Percentiles rank a stretch among this genome's conserved stretches.
These are phyloP conservation scores for Pammene aurita DNA, from an alignment of 2,888 invertebrate species.

Conservation along the genomic window DNA sequence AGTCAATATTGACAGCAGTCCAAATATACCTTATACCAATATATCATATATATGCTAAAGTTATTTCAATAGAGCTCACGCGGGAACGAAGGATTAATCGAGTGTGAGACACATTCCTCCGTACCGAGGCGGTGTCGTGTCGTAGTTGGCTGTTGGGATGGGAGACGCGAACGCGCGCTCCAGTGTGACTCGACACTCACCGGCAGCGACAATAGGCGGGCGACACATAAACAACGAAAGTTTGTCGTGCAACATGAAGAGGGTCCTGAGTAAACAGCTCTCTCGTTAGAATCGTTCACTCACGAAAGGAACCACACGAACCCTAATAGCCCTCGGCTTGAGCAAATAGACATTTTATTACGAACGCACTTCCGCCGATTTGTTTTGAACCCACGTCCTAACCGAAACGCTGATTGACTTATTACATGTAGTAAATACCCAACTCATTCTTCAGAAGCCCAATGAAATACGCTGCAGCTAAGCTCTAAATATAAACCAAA, in stretches of 20 bases:
- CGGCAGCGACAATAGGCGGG: conserved; percentile 49
- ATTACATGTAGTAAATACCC: conserved; percentile 1
- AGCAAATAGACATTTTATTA: conserved; percentile 46
- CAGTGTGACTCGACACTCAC: conserved; percentile 10
- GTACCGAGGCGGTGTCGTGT: background rate
- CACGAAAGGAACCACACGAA: conserved; percentile 43
- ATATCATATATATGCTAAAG: background rate
- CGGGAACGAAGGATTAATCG: conserved; percentile 9
- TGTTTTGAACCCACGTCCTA: conserved; percentile 34
- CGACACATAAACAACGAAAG: conserved; percentile 58
- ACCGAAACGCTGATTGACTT: conserved; percentile 26
- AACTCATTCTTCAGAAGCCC: background rate
- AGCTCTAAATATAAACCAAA: too few species aligned
- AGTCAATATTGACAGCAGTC: background rate
- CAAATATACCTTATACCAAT: background rate
- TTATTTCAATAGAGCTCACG: background rate
- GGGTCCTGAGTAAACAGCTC: conserved; percentile 63
- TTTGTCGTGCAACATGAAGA: conserved; percentile 51
- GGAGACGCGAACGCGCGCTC: background rate
- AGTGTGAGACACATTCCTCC: background rate
- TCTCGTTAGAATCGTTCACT: conserved; percentile 50
- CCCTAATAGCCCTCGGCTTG: conserved; percentile 47
- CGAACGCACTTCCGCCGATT: conserved; percentile 36
- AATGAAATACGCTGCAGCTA: background rate
- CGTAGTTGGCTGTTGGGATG: conserved; percentile 10